Percentiles rank a stretch among this genome's conserved stretches.
These are phyloP conservation scores for Achroia grisella DNA, from an alignment of 1,140 invertebrate species.

Conservation along the genomic window DNA sequence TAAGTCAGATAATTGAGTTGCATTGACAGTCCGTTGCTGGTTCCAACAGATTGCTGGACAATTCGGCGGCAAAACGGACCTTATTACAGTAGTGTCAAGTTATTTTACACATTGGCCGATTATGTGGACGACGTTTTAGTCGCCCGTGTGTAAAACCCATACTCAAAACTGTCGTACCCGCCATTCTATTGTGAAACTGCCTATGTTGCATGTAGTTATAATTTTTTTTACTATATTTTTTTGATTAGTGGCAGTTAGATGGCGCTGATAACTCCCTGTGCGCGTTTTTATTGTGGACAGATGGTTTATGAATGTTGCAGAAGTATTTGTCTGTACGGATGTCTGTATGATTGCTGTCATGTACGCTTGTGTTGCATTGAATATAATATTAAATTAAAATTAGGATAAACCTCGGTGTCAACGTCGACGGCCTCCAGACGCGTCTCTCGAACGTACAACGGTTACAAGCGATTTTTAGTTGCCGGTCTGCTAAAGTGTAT, in stretches of 20 bases:
- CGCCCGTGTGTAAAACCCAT: conserved; percentile 1
- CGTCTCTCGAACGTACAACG: too few species aligned
- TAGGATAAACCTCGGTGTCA: conserved; percentile 10
- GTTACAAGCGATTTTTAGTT: too few species aligned
- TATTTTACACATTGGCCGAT: too few species aligned
- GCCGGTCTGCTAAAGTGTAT: too few species aligned
- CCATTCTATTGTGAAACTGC: conserved; percentile 13
- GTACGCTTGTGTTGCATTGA: conserved; percentile 36
- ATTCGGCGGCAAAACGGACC: conserved; percentile 9
- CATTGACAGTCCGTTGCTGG: not conserved
- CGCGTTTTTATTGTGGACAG: conserved; percentile 14
- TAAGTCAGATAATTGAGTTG: conserved; percentile 1
- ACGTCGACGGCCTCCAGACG: not conserved
- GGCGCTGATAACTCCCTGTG: conserved; percentile 12
- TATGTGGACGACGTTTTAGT: conserved; percentile 1
- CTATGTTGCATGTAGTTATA: conserved; percentile 24
- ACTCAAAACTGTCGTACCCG: conserved; percentile 2
- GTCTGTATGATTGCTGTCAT: conserved; percentile 23
- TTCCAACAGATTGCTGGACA: not conserved
- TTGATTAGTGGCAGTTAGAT: conserved; percentile 1
- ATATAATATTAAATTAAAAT: conserved; percentile 28
- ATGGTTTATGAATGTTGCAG: conserved; percentile 14
- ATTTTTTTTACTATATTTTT: conserved; percentile 7
- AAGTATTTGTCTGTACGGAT: conserved; percentile 10
- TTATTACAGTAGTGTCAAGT: not conserved